Evolutionary conservation across 2,888 invertebrate species (phyloP).

Genomic region (Dendrolimus pini): DNA sequence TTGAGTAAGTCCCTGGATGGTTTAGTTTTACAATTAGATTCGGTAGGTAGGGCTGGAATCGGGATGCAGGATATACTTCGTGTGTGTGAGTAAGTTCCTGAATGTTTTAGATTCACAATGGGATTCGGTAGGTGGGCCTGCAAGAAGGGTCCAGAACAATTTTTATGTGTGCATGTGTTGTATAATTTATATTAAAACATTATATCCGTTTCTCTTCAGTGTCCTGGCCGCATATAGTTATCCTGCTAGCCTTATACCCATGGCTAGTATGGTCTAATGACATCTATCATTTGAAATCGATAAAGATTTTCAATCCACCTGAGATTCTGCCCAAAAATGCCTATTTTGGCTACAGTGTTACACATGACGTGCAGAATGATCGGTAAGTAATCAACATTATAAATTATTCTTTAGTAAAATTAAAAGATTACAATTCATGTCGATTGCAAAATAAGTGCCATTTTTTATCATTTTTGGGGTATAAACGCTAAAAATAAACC

Average conservation of each 20-base stretch:
- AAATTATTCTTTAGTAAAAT: background rate
- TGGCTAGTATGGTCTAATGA: background rate
- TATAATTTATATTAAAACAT: too few relatives aligned
- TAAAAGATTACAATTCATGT: background rate
- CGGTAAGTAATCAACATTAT: slow-evolving; percentile 1
- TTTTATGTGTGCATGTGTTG: too few relatives aligned
- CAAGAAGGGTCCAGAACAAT: too few relatives aligned
- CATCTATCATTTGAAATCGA: slow-evolving; percentile 20
- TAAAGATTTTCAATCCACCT: slow-evolving; percentile 12
- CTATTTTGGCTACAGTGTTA: slow-evolving; percentile 42
- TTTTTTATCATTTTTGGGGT: background rate
- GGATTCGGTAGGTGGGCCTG: too few relatives aligned
- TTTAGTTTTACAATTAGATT: too few relatives aligned
- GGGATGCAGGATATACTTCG: too few relatives aligned
- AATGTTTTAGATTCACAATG: too few relatives aligned
- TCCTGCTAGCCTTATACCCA: background rate
- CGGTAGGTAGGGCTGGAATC: too few relatives aligned
- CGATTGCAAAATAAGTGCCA: background rate
- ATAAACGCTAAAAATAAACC: background rate
- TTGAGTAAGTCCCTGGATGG: too few relatives aligned
- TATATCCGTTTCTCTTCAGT: background rate
- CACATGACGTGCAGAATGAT: background rate
- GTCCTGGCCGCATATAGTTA: background rate
- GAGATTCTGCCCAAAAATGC: slow-evolving; percentile 6
- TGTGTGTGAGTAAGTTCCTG: too few relatives aligned